phyloP scores from a whole-genome alignment of 2,113 vertebrate genomes.

The Orthonyx spaldingii region DNA sequence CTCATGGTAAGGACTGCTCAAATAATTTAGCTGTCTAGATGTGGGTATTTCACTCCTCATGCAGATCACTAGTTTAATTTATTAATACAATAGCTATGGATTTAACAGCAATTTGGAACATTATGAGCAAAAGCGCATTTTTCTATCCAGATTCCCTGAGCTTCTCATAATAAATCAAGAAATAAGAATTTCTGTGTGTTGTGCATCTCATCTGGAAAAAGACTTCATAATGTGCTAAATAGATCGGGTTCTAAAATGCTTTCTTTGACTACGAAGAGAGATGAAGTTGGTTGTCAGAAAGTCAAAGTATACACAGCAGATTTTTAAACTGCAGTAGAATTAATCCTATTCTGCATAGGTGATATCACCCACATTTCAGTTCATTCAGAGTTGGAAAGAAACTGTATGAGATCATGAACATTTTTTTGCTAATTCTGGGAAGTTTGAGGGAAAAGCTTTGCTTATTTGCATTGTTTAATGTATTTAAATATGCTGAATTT shows the following conservation, averaged over 20 bases:
- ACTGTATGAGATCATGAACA: background rate
- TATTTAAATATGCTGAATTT: background rate
- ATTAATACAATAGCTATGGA: background rate
- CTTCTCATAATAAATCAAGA: background rate
- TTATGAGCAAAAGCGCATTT: background rate
- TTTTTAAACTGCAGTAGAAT: background rate
- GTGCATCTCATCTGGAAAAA: background rate
- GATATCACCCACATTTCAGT: background rate
- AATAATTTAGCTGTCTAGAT: background rate
- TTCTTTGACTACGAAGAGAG: background rate
- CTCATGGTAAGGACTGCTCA: background rate
- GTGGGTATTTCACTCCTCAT: background rate
- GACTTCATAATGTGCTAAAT: background rate
- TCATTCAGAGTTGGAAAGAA: background rate
- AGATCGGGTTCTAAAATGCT: background rate
- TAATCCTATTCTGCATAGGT: background rate
- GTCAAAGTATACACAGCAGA: background rate
- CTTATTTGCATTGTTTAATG: background rate
- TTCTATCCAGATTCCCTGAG: background rate
- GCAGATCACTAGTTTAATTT: background rate
- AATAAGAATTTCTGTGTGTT: background rate
- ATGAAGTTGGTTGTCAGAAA: background rate
- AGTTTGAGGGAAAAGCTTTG: background rate
- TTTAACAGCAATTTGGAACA: background rate
- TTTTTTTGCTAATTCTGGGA: background rate